These are phyloP conservation scores for Poeciliopsis prolifica DNA, from an alignment of 2,113 vertebrate genomes.

Conservation along the genomic window DNA sequence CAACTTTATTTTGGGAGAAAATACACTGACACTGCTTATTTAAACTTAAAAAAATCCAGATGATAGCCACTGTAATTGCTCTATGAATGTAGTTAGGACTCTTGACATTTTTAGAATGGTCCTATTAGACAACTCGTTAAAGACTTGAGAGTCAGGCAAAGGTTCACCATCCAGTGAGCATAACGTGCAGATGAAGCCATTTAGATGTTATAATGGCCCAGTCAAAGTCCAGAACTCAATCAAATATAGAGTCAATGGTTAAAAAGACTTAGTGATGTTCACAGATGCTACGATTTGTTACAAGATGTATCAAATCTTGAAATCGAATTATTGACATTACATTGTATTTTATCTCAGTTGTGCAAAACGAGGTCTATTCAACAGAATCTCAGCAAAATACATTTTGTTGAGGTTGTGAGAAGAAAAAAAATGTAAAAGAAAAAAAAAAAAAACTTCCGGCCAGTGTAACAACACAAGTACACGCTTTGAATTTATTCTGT, in stretches of 20 bases:
- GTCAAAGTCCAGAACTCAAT: no score
- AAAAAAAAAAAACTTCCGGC: background rate
- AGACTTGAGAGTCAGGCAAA: no score
- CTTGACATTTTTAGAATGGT: no score
- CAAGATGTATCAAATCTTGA: no score
- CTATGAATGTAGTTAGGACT: no score
- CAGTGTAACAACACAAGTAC: background rate
- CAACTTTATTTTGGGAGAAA: background rate
- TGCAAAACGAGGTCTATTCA: background rate
- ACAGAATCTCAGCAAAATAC: background rate
- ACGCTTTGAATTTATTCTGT: conserved; percentile 44
- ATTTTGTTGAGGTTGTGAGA: background rate
- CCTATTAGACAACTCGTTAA: no score
- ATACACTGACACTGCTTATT: no score
- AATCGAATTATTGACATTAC: background rate
- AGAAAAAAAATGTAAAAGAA: background rate
- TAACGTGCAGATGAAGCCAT: no score
- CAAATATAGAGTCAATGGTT: background rate
- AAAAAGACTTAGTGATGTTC: background rate
- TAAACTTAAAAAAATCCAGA: background rate
- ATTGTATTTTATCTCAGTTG: background rate
- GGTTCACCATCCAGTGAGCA: no score
- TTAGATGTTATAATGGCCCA: no score
- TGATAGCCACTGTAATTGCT: background rate
- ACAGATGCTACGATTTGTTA: background rate